Evolutionary conservation across 2,888 invertebrate genomes (phyloP).

Genomic region (Eupithecia inturbata): DNA sequence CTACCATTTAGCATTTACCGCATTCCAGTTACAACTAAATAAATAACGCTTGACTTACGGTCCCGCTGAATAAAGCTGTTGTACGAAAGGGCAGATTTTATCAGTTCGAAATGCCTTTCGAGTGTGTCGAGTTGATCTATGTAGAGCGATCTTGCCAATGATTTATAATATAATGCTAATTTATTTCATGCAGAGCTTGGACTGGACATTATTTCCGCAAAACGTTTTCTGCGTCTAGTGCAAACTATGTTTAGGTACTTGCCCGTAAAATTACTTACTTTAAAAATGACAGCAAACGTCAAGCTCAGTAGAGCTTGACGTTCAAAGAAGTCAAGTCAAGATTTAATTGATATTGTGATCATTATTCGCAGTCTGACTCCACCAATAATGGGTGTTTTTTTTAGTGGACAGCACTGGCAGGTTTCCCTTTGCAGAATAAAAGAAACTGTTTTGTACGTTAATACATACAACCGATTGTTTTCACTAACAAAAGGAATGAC

Average conservation of each 20-base stretch:
- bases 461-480: too few species aligned
- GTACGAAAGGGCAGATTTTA: conserved; percentile 45
- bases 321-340: too few species aligned
- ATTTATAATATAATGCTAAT: conserved; percentile 13
- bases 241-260: not conserved
- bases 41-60: conserved; percentile 42
- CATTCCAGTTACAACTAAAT: conserved; percentile 43
- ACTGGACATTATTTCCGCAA: not conserved
- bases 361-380: not conserved
- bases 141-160: conserved; percentile 17
- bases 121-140: conserved; percentile 12
- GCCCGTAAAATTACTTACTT: accelerated
- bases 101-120: conserved; percentile 34
- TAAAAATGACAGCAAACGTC: too few species aligned
- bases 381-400: not conserved
- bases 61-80: conserved; percentile 41
- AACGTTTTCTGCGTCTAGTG: not conserved
- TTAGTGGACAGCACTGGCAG: not conserved
- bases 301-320: not conserved
- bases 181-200: not conserved
- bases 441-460: too few species aligned
- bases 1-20: conserved; percentile 35
- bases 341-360: too few species aligned
- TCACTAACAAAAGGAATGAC: too few species aligned
- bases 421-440: not conserved